These are phyloP conservation scores for Homarus americanus DNA, from an alignment of 1,140 invertebrate species.

Conservation along the genomic window DNA sequence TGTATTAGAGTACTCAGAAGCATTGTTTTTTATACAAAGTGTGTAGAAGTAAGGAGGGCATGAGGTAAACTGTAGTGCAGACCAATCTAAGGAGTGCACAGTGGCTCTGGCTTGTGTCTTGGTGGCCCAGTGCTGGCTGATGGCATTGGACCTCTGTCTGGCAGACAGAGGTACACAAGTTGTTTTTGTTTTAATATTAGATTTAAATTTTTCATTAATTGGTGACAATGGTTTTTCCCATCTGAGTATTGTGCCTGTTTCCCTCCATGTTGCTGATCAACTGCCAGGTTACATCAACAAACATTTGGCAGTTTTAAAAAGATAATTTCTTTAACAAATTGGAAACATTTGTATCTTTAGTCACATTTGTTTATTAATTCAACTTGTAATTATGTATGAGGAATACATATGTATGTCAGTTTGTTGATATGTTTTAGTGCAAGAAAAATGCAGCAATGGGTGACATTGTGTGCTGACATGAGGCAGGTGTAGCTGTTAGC, in stretches of 20 bases:
- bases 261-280: conserved; percentile 34
- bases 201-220: conserved; percentile 36
- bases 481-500: conserved; percentile 39
- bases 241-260: conserved; percentile 32
- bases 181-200: conserved; percentile 15
- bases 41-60: conserved; percentile 57
- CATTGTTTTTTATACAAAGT: conserved; percentile 55
- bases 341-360: neutral
- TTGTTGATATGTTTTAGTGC: conserved; percentile 1
- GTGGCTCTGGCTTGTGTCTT: conserved; percentile 40
- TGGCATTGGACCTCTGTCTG: conserved; percentile 19
- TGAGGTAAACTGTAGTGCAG: conserved; percentile 49
- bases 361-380: neutral
- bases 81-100: conserved; percentile 61
- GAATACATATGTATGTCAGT: neutral
- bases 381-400: conserved; percentile 9
- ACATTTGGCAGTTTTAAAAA: conserved; percentile 21
- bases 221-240: neutral
- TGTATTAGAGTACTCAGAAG: conserved; percentile 60
- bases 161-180: neutral
- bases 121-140: conserved; percentile 53
- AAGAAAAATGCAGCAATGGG: conserved; percentile 6
- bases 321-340: conserved; percentile 25
- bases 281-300: neutral
- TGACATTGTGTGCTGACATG: conserved; percentile 28